Evolutionary conservation across 2,113 vertebrate species (phyloP).

Genomic region (Regulus satrapa): DNA sequence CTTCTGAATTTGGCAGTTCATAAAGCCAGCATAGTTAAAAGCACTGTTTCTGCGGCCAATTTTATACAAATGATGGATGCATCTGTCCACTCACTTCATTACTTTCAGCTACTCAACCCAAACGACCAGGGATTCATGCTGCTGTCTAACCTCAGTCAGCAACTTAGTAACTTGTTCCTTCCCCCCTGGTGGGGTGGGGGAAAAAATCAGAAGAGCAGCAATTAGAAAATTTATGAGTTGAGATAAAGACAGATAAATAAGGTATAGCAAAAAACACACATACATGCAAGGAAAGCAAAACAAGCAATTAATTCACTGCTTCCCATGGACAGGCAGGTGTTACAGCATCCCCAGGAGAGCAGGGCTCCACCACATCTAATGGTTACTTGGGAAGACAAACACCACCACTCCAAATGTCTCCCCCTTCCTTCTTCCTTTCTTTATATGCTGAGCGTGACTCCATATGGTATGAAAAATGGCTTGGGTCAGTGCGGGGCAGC

Average conservation of each 20-base stretch:
- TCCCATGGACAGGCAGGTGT: not conserved
- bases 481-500: not conserved
- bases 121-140: not conserved
- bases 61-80: not conserved
- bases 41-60: not conserved
- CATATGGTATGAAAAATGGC: not conserved
- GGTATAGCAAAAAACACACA: not conserved
- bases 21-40: not conserved
- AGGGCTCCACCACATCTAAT: not conserved
- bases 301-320: not conserved
- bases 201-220: not conserved
- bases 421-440: not conserved
- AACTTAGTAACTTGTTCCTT: not conserved
- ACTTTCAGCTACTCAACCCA: not conserved
- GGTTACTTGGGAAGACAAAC: not conserved
- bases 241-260: not conserved
- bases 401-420: not conserved
- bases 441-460: fast-evolving
- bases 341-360: not conserved
- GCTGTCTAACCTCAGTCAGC: not conserved
- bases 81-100: not conserved
- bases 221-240: not conserved
- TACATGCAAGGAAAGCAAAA: not conserved
- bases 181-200: not conserved
- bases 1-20: not conserved